Percentiles rank a stretch among this genome's conserved stretches.
These are phyloP conservation scores for Eulemur rufifrons DNA, from an alignment of 2,113 vertebrate species.

Conservation along the genomic window DNA sequence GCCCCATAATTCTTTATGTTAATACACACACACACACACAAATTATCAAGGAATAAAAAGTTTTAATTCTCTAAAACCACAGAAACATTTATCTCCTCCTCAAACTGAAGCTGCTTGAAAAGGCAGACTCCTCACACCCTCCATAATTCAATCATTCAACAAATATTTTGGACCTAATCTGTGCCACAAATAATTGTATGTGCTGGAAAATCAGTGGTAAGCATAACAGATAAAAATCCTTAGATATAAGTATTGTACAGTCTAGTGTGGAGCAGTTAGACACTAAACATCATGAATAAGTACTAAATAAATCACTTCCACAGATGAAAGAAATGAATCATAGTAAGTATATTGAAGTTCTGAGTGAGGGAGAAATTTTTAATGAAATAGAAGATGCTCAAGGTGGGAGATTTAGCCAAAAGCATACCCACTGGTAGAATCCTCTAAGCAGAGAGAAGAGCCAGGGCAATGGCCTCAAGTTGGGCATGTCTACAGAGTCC, in stretches of 20 bases:
- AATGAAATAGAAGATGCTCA: background rate
- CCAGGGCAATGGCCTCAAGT: background rate
- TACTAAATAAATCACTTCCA: background rate
- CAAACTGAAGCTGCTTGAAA: background rate
- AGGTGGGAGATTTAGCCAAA: background rate
- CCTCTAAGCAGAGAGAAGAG: background rate
- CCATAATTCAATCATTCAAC: background rate
- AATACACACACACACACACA: background rate
- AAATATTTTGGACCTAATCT: background rate
- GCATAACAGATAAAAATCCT: background rate
- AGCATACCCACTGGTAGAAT: background rate
- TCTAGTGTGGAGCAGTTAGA: background rate
- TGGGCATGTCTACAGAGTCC: background rate
- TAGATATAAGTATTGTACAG: background rate
- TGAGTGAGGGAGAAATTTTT: background rate
- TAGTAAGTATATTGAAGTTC: background rate
- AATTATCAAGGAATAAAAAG: background rate
- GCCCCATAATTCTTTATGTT: background rate
- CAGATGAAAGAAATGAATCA: background rate
- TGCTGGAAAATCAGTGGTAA: background rate
- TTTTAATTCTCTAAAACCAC: constrained; percentile 13
- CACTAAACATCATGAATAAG: background rate
- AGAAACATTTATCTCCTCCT: background rate
- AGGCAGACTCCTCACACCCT: background rate
- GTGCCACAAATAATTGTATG: background rate